Conservation (phyloP, 1,140 invertebrate species). For the Lordiphosa stackelbergi region DNA sequence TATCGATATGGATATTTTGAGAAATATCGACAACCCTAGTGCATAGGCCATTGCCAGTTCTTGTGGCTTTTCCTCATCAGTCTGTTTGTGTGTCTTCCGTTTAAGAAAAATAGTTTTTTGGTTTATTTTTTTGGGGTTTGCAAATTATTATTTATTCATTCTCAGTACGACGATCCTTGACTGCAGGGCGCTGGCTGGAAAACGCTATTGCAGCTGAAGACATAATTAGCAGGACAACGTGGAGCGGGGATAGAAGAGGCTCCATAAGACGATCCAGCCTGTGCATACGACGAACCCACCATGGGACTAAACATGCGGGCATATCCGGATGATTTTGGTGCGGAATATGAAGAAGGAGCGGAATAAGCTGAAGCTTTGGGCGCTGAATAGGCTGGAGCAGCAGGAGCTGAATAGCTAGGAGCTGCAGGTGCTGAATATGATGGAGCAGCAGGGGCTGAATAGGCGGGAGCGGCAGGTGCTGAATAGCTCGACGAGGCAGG, state of each 20-base stretch:
- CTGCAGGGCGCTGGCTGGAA: constrained; percentile 48
- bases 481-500: constrained; percentile 18
- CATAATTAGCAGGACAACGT: constrained; percentile 47
- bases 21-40: no score
- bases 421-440: constrained; percentile 20
- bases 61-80: no score
- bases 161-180: constrained; percentile 32
- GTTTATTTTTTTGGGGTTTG: not conserved
- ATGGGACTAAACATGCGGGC: constrained; percentile 36
- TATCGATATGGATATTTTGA: no score
- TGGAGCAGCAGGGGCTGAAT: constrained; percentile 10
- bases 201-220: constrained; percentile 53
- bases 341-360: constrained; percentile 15
- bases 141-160: not conserved
- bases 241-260: constrained; percentile 38
- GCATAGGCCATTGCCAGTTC: no score
- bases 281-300: constrained; percentile 29
- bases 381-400: constrained; percentile 20
- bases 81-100: no score
- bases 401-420: constrained; percentile 6
- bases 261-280: constrained; percentile 15
- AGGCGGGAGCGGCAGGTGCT: not conserved
- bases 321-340: constrained; percentile 34
- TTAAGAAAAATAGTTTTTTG: not conserved
- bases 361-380: constrained; percentile 20